These are phyloP conservation scores for Eulemur mongoz DNA, from an alignment of 2,797 vertebrate genomes.

Conservation along the genomic window DNA sequence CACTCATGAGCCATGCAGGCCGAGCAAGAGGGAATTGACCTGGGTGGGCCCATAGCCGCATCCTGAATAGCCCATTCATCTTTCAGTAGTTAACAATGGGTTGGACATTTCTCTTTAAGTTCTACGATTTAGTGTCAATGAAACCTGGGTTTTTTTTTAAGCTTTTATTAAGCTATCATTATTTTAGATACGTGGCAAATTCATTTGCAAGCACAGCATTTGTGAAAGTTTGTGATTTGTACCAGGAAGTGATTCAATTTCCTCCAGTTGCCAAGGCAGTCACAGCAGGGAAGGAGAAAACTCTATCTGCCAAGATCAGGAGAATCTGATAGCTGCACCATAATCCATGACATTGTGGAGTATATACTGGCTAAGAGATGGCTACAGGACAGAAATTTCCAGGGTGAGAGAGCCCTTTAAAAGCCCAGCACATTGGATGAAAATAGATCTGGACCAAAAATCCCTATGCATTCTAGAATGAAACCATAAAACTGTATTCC, in stretches of 20 bases:
- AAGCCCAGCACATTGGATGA: not conserved
- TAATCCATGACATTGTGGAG: not conserved
- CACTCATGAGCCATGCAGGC: not conserved
- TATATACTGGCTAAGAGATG: not conserved
- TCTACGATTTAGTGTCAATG: not conserved
- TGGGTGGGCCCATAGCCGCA: not conserved
- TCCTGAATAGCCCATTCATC: not conserved
- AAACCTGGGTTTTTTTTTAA: not conserved
- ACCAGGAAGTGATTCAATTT: slow-evolving; percentile 45
- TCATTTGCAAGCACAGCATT: not conserved
- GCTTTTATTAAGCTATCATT: not conserved
- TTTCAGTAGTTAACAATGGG: not conserved
- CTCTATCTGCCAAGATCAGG: not conserved
- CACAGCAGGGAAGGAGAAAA: not conserved
- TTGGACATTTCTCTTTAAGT: not conserved
- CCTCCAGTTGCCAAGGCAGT: not conserved
- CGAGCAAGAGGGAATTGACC: not conserved
- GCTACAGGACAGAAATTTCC: not conserved
- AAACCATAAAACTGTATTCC: not conserved
- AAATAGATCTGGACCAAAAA: not conserved
- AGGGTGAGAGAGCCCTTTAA: not conserved
- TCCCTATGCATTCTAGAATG: not conserved
- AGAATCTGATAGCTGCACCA: not conserved
- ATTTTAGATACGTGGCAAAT: slow-evolving; percentile 38
- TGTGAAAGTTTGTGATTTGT: slow-evolving; percentile 21